Evolutionary conservation across 1,140 invertebrate genomes (phyloP).

Genomic region (Apis dorsata): DNA sequence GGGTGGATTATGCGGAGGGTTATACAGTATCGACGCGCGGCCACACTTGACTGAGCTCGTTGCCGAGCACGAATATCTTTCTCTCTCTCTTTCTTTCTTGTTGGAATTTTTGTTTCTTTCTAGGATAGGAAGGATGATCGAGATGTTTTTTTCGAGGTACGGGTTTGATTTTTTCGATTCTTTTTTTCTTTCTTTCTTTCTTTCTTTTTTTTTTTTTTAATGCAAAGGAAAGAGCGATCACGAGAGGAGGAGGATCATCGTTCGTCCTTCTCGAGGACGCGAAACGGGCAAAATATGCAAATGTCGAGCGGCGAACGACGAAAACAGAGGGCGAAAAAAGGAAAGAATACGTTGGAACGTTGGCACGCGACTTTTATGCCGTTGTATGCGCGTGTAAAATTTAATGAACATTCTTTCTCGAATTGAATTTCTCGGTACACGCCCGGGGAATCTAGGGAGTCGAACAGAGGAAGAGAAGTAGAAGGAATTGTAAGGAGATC

Average conservation of each 20-base stretch:
- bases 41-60: conserved; percentile 33
- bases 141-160: neutral
- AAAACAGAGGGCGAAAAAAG: neutral
- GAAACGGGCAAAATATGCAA: conserved; percentile 19
- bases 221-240: neutral
- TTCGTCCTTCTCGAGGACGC: neutral
- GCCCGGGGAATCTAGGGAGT: conserved; percentile 11
- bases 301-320: neutral
- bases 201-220: neutral
- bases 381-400: conserved; percentile 13
- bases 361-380: conserved; percentile 2
- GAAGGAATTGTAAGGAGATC: conserved; percentile 50
- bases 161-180: neutral
- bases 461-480: conserved; percentile 22
- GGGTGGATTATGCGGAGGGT: conserved; percentile 38
- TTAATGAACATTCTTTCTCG: conserved; percentile 43
- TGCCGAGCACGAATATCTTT: neutral
- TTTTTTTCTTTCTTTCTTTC: neutral
- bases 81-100: neutral
- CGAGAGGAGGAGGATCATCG: neutral
- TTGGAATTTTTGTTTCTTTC: neutral
- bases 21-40: conserved; percentile 49
- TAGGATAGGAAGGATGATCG: neutral
- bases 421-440: conserved; percentile 41
- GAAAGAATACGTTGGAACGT: neutral